Percentiles rank a stretch among this genome's conserved stretches.
These are phyloP conservation scores for Drosophila kurseongensis DNA, from an alignment of 1,140 invertebrate species.

Conservation along the genomic window DNA sequence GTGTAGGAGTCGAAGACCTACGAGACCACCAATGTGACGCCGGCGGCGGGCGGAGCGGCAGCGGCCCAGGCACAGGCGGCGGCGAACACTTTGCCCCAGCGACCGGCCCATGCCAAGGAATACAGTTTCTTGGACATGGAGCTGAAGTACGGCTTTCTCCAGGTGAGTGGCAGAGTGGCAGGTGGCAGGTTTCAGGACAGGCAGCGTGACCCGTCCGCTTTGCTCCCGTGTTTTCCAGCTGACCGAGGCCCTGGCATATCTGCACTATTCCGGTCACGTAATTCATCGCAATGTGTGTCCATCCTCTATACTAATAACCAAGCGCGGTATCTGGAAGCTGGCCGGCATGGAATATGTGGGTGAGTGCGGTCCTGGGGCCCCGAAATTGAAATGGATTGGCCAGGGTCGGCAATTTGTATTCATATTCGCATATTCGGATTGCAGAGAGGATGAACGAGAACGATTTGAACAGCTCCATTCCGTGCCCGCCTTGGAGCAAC, in stretches of 20 bases:
- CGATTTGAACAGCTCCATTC: constrained; percentile 89
- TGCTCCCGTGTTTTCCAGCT: constrained; percentile 88
- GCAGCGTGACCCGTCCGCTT: constrained; percentile 5
- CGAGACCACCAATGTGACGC: constrained; percentile 64
- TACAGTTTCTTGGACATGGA: constrained; percentile 96
- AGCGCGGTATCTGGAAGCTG: constrained; percentile 97
- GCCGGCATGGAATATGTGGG: constrained; percentile 97
- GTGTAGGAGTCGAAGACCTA: constrained; percentile 81
- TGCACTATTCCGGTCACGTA: constrained; percentile 93
- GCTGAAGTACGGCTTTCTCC: constrained; percentile 95
- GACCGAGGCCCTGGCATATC: constrained; percentile 95
- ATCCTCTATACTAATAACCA: constrained; percentile 96
- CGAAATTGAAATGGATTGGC: constrained; percentile 67
- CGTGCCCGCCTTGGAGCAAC: constrained; percentile 93
- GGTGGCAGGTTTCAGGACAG: neutral
- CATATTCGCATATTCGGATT: constrained; percentile 60
- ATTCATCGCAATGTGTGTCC: constrained; percentile 98
- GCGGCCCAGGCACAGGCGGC: constrained; percentile 65
- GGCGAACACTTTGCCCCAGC: constrained; percentile 54
- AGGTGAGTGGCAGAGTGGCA: constrained; percentile 87
- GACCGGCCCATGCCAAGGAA: constrained; percentile 88
- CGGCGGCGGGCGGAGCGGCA: constrained; percentile 30
- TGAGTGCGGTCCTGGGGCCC: constrained; percentile 84
- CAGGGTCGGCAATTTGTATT: constrained; percentile 57
- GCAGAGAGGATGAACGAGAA: constrained; percentile 89